These are phyloP conservation scores for Natrix natrix DNA, from an alignment of 2,797 vertebrate genomes.

Conservation along the genomic window DNA sequence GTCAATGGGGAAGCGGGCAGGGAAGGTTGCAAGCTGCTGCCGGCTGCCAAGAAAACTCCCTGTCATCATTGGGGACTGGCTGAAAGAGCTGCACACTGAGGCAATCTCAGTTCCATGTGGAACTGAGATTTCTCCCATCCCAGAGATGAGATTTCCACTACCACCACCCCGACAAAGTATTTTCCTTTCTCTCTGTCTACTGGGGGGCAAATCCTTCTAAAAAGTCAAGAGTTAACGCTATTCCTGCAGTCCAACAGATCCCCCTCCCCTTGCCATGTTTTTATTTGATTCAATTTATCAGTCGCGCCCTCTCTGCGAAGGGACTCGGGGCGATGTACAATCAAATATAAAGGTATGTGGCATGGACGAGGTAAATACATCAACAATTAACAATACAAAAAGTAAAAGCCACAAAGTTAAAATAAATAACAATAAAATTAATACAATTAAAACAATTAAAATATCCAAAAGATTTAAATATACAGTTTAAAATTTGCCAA, in stretches of 20 bases:
- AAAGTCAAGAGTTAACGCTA: background rate
- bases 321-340: no score
- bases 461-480: no score
- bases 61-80: background rate
- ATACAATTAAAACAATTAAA: no score
- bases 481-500: no score
- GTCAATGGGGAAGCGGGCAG: background rate
- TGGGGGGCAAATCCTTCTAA: background rate
- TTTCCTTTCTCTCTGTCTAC: background rate
- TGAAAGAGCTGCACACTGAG: background rate
- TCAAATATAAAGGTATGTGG: no score
- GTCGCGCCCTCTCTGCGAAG: no score
- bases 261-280: background rate
- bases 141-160: background rate
- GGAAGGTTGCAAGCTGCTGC: background rate
- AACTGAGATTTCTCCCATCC: background rate
- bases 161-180: background rate
- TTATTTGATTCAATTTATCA: no score
- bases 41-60: background rate
- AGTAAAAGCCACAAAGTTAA: no score
- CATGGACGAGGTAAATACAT: no score
- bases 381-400: no score
- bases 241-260: background rate
- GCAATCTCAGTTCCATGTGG: background rate
- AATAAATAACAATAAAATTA: no score